Percentiles rank a stretch among this genome's conserved stretches.
Conservation (phyloP, 2,888 invertebrate genomes). For the Amitus sp. region DNA sequence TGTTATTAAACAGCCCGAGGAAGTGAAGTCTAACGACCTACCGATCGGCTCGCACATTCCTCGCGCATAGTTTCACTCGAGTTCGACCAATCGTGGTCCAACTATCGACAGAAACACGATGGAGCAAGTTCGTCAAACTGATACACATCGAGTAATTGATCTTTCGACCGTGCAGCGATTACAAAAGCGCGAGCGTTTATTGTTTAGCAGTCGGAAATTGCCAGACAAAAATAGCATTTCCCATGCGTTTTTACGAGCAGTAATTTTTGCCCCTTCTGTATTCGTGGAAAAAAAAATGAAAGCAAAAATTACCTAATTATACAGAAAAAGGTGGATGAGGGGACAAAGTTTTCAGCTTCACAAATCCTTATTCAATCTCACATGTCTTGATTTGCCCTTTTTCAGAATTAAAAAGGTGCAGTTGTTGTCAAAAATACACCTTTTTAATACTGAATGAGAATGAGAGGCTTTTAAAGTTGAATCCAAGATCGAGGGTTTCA, state of each 20-base stretch:
- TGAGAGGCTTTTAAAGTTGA: no score
- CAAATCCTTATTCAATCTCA: no score
- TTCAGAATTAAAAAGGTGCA: no score
- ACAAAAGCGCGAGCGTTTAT: neutral
- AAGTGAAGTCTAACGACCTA: constrained; percentile 45
- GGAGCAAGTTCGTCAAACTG: constrained; percentile 12
- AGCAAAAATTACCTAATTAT: no score
- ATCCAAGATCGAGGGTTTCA: no score
- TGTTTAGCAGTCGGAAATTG: neutral
- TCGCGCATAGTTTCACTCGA: constrained; percentile 45
- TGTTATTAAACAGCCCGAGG: constrained; percentile 20
- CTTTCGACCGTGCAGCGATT: constrained; percentile 1
- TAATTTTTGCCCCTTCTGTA: neutral
- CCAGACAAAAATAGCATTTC: neutral
- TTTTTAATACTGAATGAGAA: no score
- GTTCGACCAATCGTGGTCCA: constrained; percentile 24
- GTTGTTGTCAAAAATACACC: no score
- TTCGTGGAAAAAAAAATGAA: no score
- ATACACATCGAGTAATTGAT: constrained; percentile 7
- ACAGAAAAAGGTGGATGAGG: no score
- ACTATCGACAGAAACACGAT: constrained; percentile 9
- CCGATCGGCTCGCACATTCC: constrained; percentile 44
- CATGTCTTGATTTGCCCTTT: no score
- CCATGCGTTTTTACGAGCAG: neutral
- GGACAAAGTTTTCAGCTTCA: no score